Evolutionary conservation across 2,113 vertebrate genomes (phyloP), one percentile per base, ranked within the genome.

Genomic region (Mustelus asterias): DNA sequence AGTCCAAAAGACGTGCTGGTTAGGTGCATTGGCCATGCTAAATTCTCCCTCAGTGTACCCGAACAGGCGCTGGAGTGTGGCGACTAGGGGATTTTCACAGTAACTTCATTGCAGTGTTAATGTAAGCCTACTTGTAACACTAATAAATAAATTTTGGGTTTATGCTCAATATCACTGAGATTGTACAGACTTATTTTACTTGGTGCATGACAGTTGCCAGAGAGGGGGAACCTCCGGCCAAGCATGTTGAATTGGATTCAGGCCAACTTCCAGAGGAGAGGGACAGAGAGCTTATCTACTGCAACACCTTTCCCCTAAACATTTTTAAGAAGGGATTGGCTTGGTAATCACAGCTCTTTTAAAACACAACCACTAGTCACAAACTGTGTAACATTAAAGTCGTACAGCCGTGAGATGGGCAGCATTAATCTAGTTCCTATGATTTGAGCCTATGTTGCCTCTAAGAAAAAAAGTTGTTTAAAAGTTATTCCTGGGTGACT

Each of bases 381-480:
- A 69, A 94, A 24, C 22, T 24, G 92, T 29, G 63, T 10, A 69
- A 67, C 10, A 1, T 63, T 7, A 65, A 18, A 63, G 7, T 16
- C 5, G 63, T 67, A 65, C 29, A 20, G 13, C 14, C 9, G 1
- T 26, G 11, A 60, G 65, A 94, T 1, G 24, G 65, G 37, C 37
- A 26, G 18, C n/a, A 13, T 24, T 33, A 70, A 67, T 69, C 92
- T 37, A 24, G n/a, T 10, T 44, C 37, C 37, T 26, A 9, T 54
- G 93, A 26, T 26, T 26, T 14, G 10, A 95, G 69, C 94, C 24
- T 72, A 69, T n/a, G 41, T 44, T 29, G 16, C 20, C 41, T 70
- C 69, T 9, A 33, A 72, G 69, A 54, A 95, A 76, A 54, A 54
- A 72, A 76, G 67, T 95, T 95, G 94, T 69, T 95, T 95, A 95